phyloP scores from a whole-genome alignment of 2,888 invertebrate species.

The Agrochola macilenta region DNA sequence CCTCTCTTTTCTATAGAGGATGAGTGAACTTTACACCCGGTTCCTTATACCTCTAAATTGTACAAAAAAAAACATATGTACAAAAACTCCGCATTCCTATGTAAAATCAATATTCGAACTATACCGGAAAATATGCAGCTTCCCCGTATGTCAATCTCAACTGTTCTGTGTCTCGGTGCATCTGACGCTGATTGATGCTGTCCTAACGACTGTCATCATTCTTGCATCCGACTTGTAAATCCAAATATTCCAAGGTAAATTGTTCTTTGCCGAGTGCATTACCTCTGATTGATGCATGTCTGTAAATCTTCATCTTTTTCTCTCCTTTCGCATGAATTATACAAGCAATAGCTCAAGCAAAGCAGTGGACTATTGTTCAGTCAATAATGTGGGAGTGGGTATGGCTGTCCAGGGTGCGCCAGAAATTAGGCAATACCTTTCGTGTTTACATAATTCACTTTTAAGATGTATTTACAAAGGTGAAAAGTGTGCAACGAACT shows the following conservation, averaged over 20 bases:
- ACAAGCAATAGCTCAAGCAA: not conserved
- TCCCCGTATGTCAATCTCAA: not conserved
- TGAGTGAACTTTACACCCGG: too few relatives aligned
- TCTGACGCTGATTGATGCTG: conserved; percentile 45
- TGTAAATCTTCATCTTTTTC: not conserved
- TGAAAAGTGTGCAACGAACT: not conserved
- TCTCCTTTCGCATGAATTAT: not conserved
- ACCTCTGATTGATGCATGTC: conserved; percentile 7
- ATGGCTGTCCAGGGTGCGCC: not conserved
- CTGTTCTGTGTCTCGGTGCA: conserved; percentile 6
- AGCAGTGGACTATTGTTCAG: not conserved
- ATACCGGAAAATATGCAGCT: conserved; percentile 8
- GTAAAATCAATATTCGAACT: not conserved
- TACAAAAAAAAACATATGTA: not conserved
- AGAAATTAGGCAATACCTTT: too few relatives aligned
- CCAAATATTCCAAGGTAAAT: conserved; percentile 4
- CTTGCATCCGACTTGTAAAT: conserved; percentile 4
- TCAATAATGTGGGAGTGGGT: not conserved
- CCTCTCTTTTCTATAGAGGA: too few relatives aligned
- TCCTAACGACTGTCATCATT: conserved; percentile 38
- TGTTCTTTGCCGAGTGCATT: conserved; percentile 9
- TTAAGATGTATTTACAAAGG: too few relatives aligned
- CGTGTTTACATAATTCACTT: too few relatives aligned
- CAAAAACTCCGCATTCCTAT: not conserved
- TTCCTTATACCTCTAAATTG: too few relatives aligned